These are phyloP conservation scores for Cephus spinipes DNA, from an alignment of 2,888 invertebrate species.

Conservation along the genomic window DNA sequence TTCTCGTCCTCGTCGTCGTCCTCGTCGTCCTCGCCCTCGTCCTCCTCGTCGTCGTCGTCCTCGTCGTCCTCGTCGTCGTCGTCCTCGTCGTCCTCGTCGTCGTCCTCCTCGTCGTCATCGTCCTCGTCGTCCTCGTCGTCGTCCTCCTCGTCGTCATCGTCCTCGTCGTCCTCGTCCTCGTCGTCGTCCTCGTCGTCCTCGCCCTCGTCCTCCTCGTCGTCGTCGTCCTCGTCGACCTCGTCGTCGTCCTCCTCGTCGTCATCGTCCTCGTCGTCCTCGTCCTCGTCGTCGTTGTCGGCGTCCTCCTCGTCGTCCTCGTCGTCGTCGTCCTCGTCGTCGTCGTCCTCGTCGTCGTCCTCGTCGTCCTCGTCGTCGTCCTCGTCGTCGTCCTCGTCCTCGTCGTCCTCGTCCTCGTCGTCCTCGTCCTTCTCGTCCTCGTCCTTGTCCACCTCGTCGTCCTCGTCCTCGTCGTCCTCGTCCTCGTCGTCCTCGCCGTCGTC, in stretches of 20 bases:
- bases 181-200: not conserved
- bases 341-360: not conserved
- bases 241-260: not conserved
- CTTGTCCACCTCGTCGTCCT: too few species aligned
- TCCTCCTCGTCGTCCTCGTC: too few species aligned
- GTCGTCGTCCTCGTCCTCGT: not conserved
- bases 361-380: not conserved
- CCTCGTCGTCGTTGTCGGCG: too few species aligned
- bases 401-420: slow-evolving; percentile 3
- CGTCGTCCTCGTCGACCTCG: not conserved
- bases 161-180: not conserved
- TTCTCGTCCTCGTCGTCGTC: too few species aligned
- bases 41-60: not conserved
- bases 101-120: not conserved
- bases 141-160: not conserved
- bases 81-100: not conserved
- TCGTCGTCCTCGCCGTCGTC: too few species aligned
- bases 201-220: too few species aligned
- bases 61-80: not conserved
- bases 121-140: not conserved
- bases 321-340: not conserved
- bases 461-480: too few species aligned
- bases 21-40: too few species aligned
- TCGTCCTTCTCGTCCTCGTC: too few species aligned
- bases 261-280: not conserved